Conservation (phyloP, 2,113 vertebrate genomes). For the Gracilinanus agilis region DNA sequence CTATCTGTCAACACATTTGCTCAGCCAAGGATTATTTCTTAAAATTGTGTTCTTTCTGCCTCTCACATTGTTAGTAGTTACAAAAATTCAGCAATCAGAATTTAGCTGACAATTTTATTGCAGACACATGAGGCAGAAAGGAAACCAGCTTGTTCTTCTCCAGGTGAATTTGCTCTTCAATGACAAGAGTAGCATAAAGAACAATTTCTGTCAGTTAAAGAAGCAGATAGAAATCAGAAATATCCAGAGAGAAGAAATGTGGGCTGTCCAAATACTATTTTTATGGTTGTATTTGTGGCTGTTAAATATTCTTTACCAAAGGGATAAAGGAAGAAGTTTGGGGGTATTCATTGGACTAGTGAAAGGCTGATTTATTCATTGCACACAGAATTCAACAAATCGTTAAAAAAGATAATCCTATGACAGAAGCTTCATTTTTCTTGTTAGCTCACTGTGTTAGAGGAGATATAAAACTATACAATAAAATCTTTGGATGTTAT, state of each 20-base stretch:
- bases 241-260: conserved; percentile 26
- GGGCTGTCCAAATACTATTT: conserved; percentile 32
- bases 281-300: conserved; percentile 49
- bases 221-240: conserved; percentile 45
- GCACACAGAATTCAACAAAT: neutral
- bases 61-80: neutral
- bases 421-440: neutral
- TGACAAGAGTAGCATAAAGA: conserved; percentile 41
- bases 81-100: conserved; percentile 38
- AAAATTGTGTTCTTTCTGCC: conserved; percentile 31
- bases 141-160: neutral
- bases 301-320: neutral
- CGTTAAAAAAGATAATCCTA: conserved; percentile 28
- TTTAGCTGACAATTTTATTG: conserved; percentile 31
- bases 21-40: conserved; percentile 11
- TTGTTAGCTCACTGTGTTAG: neutral
- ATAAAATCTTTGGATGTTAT: neutral
- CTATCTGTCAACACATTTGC: neutral
- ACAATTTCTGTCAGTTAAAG: conserved; percentile 31
- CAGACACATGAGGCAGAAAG: conserved; percentile 19
- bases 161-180: conserved; percentile 8
- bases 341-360: neutral
- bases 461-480: neutral
- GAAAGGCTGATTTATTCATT: conserved; percentile 20
- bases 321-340: neutral